Evolutionary conservation across 1,140 invertebrate genomes (phyloP), one percentile per base, ranked within the genome.

Genomic region (Papilio dardanus): DNA sequence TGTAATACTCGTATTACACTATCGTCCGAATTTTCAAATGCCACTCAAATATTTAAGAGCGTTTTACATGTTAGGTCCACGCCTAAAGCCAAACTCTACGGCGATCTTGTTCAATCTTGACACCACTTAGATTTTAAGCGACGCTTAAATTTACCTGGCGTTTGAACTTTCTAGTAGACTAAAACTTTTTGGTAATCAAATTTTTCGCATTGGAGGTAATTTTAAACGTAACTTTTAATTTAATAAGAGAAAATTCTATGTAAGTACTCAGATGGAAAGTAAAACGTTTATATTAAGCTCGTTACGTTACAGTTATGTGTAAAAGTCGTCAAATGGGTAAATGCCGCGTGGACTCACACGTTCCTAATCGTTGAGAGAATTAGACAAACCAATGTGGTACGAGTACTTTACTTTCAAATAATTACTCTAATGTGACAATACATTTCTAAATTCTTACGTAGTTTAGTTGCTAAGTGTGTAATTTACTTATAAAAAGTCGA

Each of bases 321-420:
- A 74, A 76, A 73, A 71, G 79, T 66, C 73, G 81, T 77, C 66
- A 84, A 79, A 81, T 76, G 68, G 73, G 71, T 81, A 83, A 74
- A 86, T 85, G 84, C 24, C 83, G 71, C 30, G 54, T 7, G 68
- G 75, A 75, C 88, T 90, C 88, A 86, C 85, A 90, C 87, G 90
- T 78, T 90, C 90, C 83, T 92, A 92, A 92, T 91, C 88, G 89
- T 84, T 83, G 58, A 81, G 82, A 76, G 82, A 87, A 88, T 91
- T 92, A 91, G 86, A 83, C 78, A 86, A 79, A 82, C 79, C 77
- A 79, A 80, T 76, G 74, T 31, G 67, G 35, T 37, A n/a, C n/a
- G n/a, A n/a, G 76, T 81, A 77, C 79, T 33, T 40, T 82, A 85
- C 87, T 88, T 86, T 85, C 84, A 83, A 85, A 86, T 86, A 80